phyloP scores from a whole-genome alignment of 2,113 vertebrate genomes.

The Bufo bufo region DNA sequence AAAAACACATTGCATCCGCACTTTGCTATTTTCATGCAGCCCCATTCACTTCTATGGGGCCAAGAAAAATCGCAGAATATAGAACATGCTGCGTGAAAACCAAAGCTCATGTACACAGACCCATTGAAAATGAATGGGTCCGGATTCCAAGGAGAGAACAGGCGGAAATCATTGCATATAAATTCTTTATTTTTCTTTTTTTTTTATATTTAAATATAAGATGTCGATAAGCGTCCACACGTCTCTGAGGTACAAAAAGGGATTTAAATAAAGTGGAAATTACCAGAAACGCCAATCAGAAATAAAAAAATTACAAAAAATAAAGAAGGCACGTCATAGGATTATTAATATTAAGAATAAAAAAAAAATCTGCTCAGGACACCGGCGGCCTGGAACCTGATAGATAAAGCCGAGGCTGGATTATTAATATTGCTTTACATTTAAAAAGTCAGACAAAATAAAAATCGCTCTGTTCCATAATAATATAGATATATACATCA shows the following conservation, averaged over 20 bases:
- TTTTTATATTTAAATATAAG: conserved; percentile 73
- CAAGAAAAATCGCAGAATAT: too few relatives aligned
- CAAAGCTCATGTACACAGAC: too few relatives aligned
- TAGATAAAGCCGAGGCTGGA: conserved; percentile 72
- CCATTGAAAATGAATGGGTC: too few relatives aligned
- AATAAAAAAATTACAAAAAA: conserved; percentile 59
- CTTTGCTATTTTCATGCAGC: too few relatives aligned
- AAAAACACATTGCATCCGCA: too few relatives aligned
- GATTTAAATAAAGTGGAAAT: conserved; percentile 83
- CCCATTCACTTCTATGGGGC: too few relatives aligned
- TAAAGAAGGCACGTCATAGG: conserved; percentile 33
- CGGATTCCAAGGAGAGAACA: neutral
- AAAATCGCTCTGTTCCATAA: conserved; percentile 75
- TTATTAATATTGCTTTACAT: conserved; percentile 68
- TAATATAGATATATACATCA: conserved; percentile 81
- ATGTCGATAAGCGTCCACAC: conserved; percentile 79
- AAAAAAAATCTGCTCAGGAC: conserved; percentile 72
- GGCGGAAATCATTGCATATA: conserved; percentile 71
- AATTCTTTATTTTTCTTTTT: conserved; percentile 70
- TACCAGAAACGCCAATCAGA: conserved; percentile 66
- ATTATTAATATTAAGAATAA: conserved; percentile 62
- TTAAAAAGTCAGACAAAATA: conserved; percentile 77
- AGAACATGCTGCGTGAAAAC: too few relatives aligned
- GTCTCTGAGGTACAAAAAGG: conserved; percentile 83
- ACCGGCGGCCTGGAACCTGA: conserved; percentile 82